Conservation (phyloP, 1,140 invertebrate species). For the Drosophila seguyi region DNA sequence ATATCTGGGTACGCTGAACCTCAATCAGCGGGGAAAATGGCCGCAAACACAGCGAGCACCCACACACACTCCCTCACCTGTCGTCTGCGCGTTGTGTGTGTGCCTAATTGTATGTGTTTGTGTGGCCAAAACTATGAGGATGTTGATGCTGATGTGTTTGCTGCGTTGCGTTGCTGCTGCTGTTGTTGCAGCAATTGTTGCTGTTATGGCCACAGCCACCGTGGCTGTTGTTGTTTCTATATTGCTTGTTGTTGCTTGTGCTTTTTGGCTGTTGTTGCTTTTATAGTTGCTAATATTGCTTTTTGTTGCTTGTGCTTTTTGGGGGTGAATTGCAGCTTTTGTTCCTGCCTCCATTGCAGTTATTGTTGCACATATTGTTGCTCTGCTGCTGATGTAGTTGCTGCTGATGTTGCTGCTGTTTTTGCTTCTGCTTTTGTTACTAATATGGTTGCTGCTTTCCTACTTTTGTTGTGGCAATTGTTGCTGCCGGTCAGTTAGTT, state of each 20-base stretch:
- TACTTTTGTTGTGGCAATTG: neutral
- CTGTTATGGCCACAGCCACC: constrained; percentile 1
- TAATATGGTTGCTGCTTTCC: constrained; percentile 3
- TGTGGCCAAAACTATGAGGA: constrained; percentile 45
- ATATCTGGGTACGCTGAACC: constrained; percentile 23
- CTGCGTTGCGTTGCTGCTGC: constrained; percentile 17
- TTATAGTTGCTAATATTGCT: constrained; percentile 1
- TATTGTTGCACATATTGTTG: neutral
- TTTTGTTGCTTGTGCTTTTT: neutral
- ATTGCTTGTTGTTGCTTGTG: neutral
- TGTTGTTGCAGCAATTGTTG: constrained; percentile 13
- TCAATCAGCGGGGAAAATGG: constrained; percentile 65
- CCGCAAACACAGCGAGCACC: constrained; percentile 17
- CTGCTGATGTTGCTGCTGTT: neutral
- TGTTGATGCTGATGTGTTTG: constrained; percentile 27
- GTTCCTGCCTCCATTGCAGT: neutral
- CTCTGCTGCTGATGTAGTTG: neutral
- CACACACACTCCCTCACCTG: neutral
- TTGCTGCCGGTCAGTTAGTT: constrained; percentile 57
- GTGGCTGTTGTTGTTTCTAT: constrained; percentile 5
- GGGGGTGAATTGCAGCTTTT: neutral
- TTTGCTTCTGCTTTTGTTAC: constrained; percentile 3
- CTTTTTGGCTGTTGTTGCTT: neutral
- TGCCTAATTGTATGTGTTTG: constrained; percentile 47
- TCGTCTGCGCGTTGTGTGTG: constrained; percentile 6